Evolutionary conservation across 2,113 vertebrate species (phyloP).

Genomic region (Emydura subglobosa): DNA sequence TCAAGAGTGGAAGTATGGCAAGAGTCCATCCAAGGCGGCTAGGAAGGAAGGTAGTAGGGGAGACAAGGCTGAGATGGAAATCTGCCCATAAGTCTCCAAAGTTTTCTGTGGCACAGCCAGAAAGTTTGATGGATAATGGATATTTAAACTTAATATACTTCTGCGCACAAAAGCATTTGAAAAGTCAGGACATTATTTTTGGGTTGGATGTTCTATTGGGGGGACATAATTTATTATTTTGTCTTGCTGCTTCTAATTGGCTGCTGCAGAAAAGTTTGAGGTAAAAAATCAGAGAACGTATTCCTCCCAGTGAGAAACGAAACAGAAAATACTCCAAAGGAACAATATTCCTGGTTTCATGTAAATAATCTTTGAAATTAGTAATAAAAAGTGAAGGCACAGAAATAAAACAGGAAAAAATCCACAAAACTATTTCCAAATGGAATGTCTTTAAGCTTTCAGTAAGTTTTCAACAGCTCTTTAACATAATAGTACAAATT

Average conservation of each 20-base stretch:
- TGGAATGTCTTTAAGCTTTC: background rate
- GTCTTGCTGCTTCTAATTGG: background rate
- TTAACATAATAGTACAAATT: background rate
- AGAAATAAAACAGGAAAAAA: background rate
- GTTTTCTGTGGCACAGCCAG: background rate
- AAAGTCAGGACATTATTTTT: background rate
- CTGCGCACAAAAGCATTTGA: background rate
- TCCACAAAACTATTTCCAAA: background rate
- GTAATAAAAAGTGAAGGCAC: background rate
- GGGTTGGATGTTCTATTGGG: rapidly evolving
- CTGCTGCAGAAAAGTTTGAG: background rate
- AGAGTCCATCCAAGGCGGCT: background rate
- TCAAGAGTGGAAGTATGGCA: background rate
- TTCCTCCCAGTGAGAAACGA: background rate
- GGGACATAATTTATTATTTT: background rate
- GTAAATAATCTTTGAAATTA: background rate
- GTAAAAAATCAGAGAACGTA: background rate
- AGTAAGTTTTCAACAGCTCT: background rate
- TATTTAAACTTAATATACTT: background rate
- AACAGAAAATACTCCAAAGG: background rate
- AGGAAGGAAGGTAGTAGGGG: background rate
- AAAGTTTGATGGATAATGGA: background rate
- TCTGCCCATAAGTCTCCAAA: background rate
- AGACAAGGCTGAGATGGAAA: background rate
- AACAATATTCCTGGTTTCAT: background rate